Percentiles rank a stretch among this genome's conserved stretches.
These are phyloP conservation scores for Cephus runcator DNA, from an alignment of 2,888 invertebrate species.

Conservation along the genomic window DNA sequence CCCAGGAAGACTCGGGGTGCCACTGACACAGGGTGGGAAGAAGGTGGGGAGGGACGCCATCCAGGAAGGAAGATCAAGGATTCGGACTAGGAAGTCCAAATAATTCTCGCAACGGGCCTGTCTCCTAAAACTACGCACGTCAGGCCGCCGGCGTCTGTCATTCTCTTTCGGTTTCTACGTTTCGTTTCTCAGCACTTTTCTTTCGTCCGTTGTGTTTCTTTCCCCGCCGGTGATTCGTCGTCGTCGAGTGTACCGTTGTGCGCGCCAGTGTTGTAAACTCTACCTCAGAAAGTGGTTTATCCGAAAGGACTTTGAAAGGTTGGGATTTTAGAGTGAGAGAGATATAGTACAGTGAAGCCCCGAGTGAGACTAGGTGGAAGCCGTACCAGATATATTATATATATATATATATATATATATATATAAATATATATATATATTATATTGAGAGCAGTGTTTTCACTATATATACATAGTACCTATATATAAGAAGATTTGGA, in stretches of 20 bases:
- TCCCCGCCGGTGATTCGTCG: background rate
- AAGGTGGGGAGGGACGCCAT: background rate
- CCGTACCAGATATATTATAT: constrained; percentile 8
- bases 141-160: constrained; percentile 8
- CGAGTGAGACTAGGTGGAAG: constrained; percentile 17
- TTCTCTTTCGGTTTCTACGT: background rate
- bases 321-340: background rate
- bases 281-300: constrained; percentile 27
- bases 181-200: background rate
- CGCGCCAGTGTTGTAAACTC: constrained; percentile 36
- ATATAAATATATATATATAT: constrained; percentile 30
- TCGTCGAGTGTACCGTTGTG: background rate
- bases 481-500: constrained; percentile 5
- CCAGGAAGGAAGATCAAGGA: background rate
- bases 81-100: background rate
- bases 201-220: background rate
- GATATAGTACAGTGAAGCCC: constrained; percentile 8
- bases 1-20: background rate
- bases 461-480: background rate
- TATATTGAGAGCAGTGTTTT: constrained; percentile 25
- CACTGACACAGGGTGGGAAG: background rate
- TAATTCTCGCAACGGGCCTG: background rate
- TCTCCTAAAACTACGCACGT: constrained; percentile 18
- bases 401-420: constrained; percentile 24
- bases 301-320: background rate